phyloP scores from a whole-genome alignment of 2,797 vertebrate genomes.

The Leuciscus waleckii region DNA sequence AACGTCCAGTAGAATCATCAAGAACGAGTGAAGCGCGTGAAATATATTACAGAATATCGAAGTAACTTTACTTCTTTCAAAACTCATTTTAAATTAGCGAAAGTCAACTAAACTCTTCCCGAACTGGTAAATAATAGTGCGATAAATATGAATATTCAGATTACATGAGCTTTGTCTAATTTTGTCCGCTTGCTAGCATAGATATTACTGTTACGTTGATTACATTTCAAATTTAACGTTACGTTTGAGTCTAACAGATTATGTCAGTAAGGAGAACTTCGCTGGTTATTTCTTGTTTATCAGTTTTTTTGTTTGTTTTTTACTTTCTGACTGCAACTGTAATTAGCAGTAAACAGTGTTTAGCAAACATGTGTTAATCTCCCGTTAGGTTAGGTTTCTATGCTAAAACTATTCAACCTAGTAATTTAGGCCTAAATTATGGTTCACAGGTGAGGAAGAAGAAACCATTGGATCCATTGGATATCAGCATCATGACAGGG shows the following conservation, averaged over 20 bases:
- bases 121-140: slow-evolving; percentile 8
- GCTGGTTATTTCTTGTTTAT: neutral
- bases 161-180: neutral
- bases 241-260: neutral
- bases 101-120: neutral
- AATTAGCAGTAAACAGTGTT: neutral
- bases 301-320: neutral
- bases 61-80: neutral
- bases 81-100: neutral
- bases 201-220: neutral
- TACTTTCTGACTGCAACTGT: neutral
- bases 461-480: neutral
- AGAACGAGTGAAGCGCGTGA: neutral
- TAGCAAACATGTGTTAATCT: neutral
- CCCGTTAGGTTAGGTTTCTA: neutral
- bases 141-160: slow-evolving; percentile 15
- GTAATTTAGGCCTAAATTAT: neutral
- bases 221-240: neutral
- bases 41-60: neutral
- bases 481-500: slow-evolving; percentile 53
- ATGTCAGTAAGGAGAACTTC: neutral
- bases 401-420: neutral
- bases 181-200: neutral
- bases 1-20: neutral
- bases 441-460: neutral